Base-by-base conservation (phyloP, 53 echinoderm and acorn worm genomes). In the Hippasteria phrygiana region DNA sequence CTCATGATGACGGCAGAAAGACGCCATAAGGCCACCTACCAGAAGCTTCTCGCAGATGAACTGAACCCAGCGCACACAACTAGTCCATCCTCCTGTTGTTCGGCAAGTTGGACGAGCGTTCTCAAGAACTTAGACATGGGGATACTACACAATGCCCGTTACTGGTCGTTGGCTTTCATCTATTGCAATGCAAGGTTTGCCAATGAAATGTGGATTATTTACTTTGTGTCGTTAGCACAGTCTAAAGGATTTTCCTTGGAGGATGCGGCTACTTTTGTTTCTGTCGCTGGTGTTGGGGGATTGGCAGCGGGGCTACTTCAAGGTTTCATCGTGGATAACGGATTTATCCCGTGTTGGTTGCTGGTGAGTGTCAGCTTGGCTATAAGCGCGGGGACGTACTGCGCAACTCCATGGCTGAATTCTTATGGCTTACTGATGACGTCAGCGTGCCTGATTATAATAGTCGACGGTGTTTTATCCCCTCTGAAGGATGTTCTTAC, bases 191-290 rank as follows among this genome's bases (percentile, higher is more conserved):
- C 4, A 43, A 55, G 16, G 22, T 81, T 27, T 27, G 43, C 81
- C 42, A 16, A 42, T 32, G 27, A 29, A 1, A 43, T 81, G 64
- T 81, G 81, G 81, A 43, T 81, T 0, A 39, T 64, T 0, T 81
- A 81, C 64, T 81, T 81, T 43, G 64, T 63, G 62, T 81, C 81
- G 3, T 45, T 43, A n/a, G 81, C 65, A 5, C 43, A 81, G 2
- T 81, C 64, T 27, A 26, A 28, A 35, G 79, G 79, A 39, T 78
- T 78, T 14, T 22, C 79, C 24, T 4, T 27, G 1, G 22, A 36
- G 10, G 63, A 81, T 16, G 64, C 64, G 12, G 29, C 42, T 2
- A 18, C 63, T 12, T 63, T 81, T 17, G 81, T 81, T 18, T 13
- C 81, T 14, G 59, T 63, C 40, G 64, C 64, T 8, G 64, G 81